phyloP scores from a whole-genome alignment of 2,888 invertebrate species.

The Cephus rjabovi region DNA sequence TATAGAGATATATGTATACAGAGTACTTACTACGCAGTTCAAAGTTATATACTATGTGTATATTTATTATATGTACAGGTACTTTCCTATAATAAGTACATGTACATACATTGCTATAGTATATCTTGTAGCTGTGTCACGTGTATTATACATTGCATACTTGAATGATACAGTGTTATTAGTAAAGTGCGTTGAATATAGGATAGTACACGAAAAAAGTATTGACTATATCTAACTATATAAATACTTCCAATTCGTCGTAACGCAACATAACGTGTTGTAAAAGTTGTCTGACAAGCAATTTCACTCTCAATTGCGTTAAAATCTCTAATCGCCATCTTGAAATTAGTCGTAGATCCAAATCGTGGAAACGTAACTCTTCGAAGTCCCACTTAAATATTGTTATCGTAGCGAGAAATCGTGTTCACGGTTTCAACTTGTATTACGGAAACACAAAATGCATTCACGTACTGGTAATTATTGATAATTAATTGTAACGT shows the following conservation, averaged over 20 bases:
- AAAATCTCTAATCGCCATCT: not conserved
- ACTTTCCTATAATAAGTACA: not conserved
- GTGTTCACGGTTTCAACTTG: not conserved
- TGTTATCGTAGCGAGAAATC: not conserved
- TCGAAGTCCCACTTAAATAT: not conserved
- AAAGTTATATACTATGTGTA: not conserved
- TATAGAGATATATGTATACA: not conserved
- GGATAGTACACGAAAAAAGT: not conserved
- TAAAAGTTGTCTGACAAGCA: not conserved
- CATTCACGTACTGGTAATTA: not conserved
- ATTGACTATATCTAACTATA: not conserved
- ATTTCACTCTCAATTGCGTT: not conserved
- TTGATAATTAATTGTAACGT: slow-evolving; percentile 43
- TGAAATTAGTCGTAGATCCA: not conserved
- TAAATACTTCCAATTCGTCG: not conserved
- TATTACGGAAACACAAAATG: not conserved
- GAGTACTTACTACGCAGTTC: not conserved
- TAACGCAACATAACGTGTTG: not conserved
- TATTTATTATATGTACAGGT: not conserved
- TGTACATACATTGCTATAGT: not conserved
- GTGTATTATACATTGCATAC: not conserved
- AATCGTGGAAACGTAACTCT: not conserved
- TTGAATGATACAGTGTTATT: not conserved
- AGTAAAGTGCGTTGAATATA: not conserved
- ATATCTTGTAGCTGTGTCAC: not conserved